Evolutionary conservation across 2,113 vertebrate genomes (phyloP).

Genomic region (Oncorhynchus gorbuscha): DNA sequence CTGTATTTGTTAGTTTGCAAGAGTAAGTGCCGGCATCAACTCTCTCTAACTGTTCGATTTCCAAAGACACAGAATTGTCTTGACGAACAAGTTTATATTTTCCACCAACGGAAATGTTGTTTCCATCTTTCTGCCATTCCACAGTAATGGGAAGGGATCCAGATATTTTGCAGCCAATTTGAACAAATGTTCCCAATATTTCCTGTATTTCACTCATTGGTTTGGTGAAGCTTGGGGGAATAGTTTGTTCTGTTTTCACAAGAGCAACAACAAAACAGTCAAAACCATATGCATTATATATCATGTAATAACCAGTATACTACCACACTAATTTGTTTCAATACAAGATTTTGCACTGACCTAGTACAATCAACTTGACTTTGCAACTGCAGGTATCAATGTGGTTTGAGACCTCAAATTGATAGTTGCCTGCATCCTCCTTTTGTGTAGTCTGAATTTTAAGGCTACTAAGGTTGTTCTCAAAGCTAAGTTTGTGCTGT

Average conservation of each 20-base stretch:
- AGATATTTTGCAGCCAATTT: slow-evolving; percentile 90
- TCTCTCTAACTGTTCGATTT: slow-evolving; percentile 85
- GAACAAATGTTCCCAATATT: slow-evolving; percentile 84
- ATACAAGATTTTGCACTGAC: slow-evolving; percentile 75
- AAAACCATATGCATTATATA: background rate
- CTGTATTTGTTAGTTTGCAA: slow-evolving; percentile 88
- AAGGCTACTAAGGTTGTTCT: slow-evolving; percentile 89
- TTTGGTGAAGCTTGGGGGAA: slow-evolving; percentile 91
- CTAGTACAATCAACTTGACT: slow-evolving; percentile 85
- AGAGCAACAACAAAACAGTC: slow-evolving; percentile 58
- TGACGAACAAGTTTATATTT: slow-evolving; percentile 89
- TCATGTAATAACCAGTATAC: background rate
- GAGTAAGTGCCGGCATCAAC: slow-evolving; percentile 87
- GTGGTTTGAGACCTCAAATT: slow-evolving; percentile 91
- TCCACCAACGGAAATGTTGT: slow-evolving; percentile 84
- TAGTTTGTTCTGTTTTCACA: slow-evolving; percentile 86
- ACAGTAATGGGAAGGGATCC: slow-evolving; percentile 92
- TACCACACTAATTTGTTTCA: background rate
- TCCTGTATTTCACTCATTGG: slow-evolving; percentile 88
- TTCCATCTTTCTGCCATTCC: slow-evolving; percentile 92
- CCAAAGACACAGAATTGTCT: slow-evolving; percentile 84
- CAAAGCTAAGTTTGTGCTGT: slow-evolving; percentile 89
- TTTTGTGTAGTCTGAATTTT: slow-evolving; percentile 87
- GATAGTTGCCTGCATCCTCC: slow-evolving; percentile 89
- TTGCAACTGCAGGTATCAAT: slow-evolving; percentile 89